A percentile compares a stretch with the other conserved stretches of the same genome.
Conservation (phyloP, 1,140 invertebrate species). For the Pseudomyrmex dendroicus region DNA sequence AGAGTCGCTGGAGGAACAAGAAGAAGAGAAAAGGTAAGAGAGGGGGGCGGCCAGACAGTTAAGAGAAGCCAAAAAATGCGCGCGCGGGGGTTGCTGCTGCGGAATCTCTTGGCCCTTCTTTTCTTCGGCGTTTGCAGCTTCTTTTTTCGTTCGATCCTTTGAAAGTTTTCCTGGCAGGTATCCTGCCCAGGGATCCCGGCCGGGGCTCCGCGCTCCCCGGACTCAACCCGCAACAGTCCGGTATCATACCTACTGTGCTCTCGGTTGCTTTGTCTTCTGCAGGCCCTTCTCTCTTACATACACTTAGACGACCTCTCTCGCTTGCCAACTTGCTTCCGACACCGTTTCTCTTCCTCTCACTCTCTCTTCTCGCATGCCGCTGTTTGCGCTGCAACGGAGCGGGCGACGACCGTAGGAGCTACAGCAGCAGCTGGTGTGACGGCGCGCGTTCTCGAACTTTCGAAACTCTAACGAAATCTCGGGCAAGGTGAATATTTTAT, state of each 20-base stretch:
- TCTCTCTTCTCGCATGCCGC: slow-evolving; percentile 2
- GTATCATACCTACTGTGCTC: slow-evolving; percentile 47
- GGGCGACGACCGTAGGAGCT: not conserved
- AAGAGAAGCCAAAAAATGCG: slow-evolving; percentile 36
- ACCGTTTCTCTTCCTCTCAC: slow-evolving; percentile 15
- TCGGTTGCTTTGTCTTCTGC: slow-evolving; percentile 55
- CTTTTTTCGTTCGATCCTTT: slow-evolving; percentile 59
- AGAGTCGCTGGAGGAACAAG: slow-evolving; percentile 1
- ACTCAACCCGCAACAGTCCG: slow-evolving; percentile 58
- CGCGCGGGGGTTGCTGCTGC: slow-evolving; percentile 35
- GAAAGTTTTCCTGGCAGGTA: slow-evolving; percentile 68
- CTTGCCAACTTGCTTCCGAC: slow-evolving; percentile 46
- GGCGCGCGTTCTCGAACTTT: slow-evolving; percentile 69
- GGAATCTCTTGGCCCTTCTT: slow-evolving; percentile 65
- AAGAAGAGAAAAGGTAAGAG: slow-evolving; percentile 50
- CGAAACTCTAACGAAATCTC: slow-evolving; percentile 79
- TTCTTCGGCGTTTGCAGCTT: slow-evolving; percentile 44
- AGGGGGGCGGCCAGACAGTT: slow-evolving; percentile 1
- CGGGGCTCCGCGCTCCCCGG: slow-evolving; percentile 9
- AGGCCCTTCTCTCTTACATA: slow-evolving; percentile 45
- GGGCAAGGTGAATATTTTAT: slow-evolving; percentile 80
- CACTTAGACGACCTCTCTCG: slow-evolving; percentile 1
- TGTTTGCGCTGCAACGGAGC: slow-evolving; percentile 47
- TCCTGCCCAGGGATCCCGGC: slow-evolving; percentile 47
- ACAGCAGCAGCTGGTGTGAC: slow-evolving; percentile 48